These are phyloP conservation scores for Columbina picui DNA, from an alignment of 2,113 vertebrate species.

Conservation along the genomic window DNA sequence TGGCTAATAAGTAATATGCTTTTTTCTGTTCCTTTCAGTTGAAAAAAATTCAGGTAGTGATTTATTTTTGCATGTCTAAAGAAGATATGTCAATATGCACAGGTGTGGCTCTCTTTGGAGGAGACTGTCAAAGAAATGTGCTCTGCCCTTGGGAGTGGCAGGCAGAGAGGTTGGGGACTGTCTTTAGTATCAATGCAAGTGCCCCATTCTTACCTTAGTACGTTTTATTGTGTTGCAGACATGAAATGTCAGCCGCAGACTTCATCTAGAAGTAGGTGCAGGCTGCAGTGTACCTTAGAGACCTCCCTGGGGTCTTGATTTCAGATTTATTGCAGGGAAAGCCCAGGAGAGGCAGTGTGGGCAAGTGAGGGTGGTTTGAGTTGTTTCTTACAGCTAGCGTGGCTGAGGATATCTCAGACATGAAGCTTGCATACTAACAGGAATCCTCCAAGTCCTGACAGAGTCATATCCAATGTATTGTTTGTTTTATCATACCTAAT, in stretches of 20 bases:
- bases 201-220: neutral
- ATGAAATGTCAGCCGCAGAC: neutral
- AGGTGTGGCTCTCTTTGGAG: neutral
- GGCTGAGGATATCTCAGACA: neutral
- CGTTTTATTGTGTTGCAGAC: neutral
- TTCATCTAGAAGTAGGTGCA: neutral
- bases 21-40: neutral
- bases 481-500: neutral
- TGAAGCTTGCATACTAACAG: neutral
- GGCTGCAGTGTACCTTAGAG: neutral
- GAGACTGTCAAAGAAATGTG: neutral
- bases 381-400: neutral
- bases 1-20: neutral
- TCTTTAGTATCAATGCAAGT: neutral
- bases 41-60: neutral
- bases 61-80: neutral
- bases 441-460: neutral
- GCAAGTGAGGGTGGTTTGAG: neutral
- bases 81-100: neutral
- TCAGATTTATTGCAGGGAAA: neutral
- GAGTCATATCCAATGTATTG: neutral
- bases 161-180: neutral
- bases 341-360: neutral
- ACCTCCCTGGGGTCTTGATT: neutral
- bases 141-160: neutral